Evolutionary conservation across 2,888 invertebrate species (phyloP), one percentile per base, ranked within the genome.

Genomic region (Stratiomys singularior): DNA sequence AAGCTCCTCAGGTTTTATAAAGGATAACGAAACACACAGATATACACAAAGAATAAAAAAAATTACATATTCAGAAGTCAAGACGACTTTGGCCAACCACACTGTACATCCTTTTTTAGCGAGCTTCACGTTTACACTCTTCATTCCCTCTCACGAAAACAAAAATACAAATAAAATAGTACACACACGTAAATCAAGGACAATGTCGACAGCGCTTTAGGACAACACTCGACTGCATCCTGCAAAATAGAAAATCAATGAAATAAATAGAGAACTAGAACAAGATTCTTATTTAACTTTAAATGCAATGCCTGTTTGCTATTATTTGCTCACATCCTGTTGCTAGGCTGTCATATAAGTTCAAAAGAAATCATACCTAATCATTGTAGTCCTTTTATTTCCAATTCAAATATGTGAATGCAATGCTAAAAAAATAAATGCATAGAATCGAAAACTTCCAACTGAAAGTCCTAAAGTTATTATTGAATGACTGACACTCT

Each of bases 401-500:
- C 15, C 11, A 1, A n/a, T 28, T 66, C n/a, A n/a, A 66, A 0
- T 18, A 66, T 66, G 18, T 66, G 66, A 37, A 66, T 66, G 66
- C 66, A 37, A 69, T 47, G 46, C 25, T 69, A 23, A 27, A 25
- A 23, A 60, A 25, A 64, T 7, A 7, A 60, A 67, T 44, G 67
- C 23, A 66, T 66, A 66, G 21, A 0, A 44, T 67, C 13, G 44
- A 67, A 44, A 67, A n/a, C 37, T 37, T 25, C 44, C n/a, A n/a
- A 25, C 9, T 5, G 9, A n/a, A 69, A 47, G 27, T 44, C 28
- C 21, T 60, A 63, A 77, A 64, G 15, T 67, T 21, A 28, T 28
- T 76, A 83, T 86, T 86, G 86, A 85, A 83, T 86, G 87, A 86
- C 86, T 85, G 86, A 86, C 86, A 86, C 86, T 86, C 83, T 83